These are phyloP conservation scores for Ectobius pallidus DNA, from an alignment of 2,888 invertebrate genomes.

Conservation along the genomic window DNA sequence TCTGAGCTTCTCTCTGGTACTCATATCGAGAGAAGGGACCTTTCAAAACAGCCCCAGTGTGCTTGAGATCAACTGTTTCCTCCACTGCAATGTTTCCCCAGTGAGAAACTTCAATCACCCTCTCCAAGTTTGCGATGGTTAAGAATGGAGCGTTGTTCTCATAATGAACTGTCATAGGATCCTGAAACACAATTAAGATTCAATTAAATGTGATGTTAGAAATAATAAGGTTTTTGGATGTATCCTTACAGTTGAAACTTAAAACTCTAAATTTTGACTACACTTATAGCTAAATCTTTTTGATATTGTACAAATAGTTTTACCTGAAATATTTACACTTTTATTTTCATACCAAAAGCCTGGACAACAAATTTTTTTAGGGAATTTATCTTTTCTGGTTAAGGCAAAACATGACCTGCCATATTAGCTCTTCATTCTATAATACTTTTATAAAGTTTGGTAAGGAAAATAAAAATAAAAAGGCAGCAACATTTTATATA, in stretches of 20 bases:
- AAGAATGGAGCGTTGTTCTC: constrained; percentile 97
- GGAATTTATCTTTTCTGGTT: no score
- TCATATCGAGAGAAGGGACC: constrained; percentile 97
- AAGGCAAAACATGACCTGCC: no score
- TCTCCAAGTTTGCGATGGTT: constrained; percentile 84
- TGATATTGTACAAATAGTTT: no score
- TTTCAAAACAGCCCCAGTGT: constrained; percentile 91
- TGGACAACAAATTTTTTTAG: no score
- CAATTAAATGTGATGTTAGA: not conserved
- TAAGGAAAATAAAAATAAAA: no score
- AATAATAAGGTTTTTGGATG: not conserved
- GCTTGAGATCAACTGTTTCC: constrained; percentile 89
- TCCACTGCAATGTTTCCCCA: constrained; percentile 99
- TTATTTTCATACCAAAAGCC: no score
- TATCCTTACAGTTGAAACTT: not conserved
- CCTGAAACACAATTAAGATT: constrained; percentile 49
- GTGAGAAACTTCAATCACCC: constrained; percentile 94
- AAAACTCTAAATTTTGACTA: no score
- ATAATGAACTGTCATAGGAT: constrained; percentile 82
- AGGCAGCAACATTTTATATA: no score
- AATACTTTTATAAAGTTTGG: no score
- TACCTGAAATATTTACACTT: no score
- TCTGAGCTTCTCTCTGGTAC: constrained; percentile 91
- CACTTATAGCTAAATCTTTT: no score
- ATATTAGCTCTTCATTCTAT: no score